Percentiles rank a stretch among this genome's conserved stretches.
These are phyloP conservation scores for Telmatherina bonti DNA, from an alignment of 2,797 vertebrate genomes.

Conservation along the genomic window DNA sequence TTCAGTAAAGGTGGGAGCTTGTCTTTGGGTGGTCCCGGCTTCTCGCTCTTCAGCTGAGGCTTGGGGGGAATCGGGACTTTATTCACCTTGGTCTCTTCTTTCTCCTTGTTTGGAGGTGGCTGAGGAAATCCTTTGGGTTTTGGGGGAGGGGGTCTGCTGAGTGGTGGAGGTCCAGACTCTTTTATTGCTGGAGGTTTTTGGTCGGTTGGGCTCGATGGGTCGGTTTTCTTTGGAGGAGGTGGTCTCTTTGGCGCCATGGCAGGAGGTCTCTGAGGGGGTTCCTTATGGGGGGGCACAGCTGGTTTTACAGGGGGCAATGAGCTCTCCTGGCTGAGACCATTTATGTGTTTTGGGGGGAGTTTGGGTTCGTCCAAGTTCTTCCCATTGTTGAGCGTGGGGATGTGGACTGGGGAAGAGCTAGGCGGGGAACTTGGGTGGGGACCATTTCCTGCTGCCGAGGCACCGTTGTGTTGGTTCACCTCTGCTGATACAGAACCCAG, in stretches of 20 bases:
- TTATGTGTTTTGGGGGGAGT: slow-evolving; percentile 80
- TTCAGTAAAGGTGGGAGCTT: slow-evolving; percentile 85
- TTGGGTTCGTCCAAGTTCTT: slow-evolving; percentile 77
- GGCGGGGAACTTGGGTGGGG: slow-evolving; percentile 38
- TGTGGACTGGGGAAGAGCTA: slow-evolving; percentile 50
- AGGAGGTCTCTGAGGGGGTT: slow-evolving; percentile 87
- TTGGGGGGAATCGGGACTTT: slow-evolving; percentile 84
- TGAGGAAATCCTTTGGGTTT: slow-evolving; percentile 87
- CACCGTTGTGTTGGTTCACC: slow-evolving; percentile 61
- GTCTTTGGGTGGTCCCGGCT: slow-evolving; percentile 85
- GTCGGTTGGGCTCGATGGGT: slow-evolving; percentile 81
- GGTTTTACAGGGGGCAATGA: slow-evolving; percentile 77
- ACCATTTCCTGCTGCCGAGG: slow-evolving; percentile 42
- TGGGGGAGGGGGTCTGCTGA: slow-evolving; percentile 86
- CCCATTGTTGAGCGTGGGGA: slow-evolving; percentile 67
- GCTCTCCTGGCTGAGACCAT: slow-evolving; percentile 83
- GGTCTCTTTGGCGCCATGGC: slow-evolving; percentile 90
- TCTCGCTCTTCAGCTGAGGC: slow-evolving; percentile 84
- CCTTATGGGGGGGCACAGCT: slow-evolving; percentile 79
- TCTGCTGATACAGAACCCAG: slow-evolving; percentile 75
- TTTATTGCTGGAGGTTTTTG: slow-evolving; percentile 72
- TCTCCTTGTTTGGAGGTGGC: slow-evolving; percentile 77
- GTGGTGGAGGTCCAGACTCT: slow-evolving; percentile 73
- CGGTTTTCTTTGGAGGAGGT: slow-evolving; percentile 93
- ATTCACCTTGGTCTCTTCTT: slow-evolving; percentile 85